Evolutionary conservation across 1,140 invertebrate species (phyloP), one percentile per base, ranked within the genome.

Genomic region (Pseudomyrmex cubaensis): DNA sequence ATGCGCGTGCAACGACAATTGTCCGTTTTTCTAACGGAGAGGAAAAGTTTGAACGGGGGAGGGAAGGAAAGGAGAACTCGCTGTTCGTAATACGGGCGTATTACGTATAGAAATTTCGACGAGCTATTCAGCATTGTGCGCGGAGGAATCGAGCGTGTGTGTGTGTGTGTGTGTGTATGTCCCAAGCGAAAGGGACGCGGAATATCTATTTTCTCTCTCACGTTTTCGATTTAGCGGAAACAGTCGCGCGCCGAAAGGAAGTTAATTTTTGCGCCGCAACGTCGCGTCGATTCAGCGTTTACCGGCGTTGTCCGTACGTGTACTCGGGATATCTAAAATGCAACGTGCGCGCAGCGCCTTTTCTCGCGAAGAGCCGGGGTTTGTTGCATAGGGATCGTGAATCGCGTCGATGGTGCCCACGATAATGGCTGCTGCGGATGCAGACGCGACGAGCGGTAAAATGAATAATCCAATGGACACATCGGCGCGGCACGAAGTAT

Each of bases 381-480:
- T 7, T 35, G 17, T 56, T 54, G 9, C 56, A 56, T 17, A 56
- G 52, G 17, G 48, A 7, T 77, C 46, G 59, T 77, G 74, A 72
- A 80, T 70, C 35, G 76, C 54, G 20, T 80, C 76, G 66, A 80
- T 80, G 35, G 64, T 78, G 66, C 12, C 35, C 35, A 44, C 56
- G 66, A 59, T 80, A 80, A 80, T 70, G 66, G 76, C 76, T 13
- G 25, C 52, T 80, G 54, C 76, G 76, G 66, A 80, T 72, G 54
- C 22, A 59, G 5, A 13, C 44, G 44, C 76, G 76, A 59, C 76
- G 64, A 80, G 48, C 56, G 44, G 54, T 66, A 59, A 70, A 80
- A 80, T 80, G 76, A 80, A 80, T 80, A 80, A 80, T 80, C 76
- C 76, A 80, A 70, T 78, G 76, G 67, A 48, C 66, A 80, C 52